These are phyloP conservation scores for Micrastur ruficollis DNA, from an alignment of 2,797 vertebrate species.

Conservation along the genomic window DNA sequence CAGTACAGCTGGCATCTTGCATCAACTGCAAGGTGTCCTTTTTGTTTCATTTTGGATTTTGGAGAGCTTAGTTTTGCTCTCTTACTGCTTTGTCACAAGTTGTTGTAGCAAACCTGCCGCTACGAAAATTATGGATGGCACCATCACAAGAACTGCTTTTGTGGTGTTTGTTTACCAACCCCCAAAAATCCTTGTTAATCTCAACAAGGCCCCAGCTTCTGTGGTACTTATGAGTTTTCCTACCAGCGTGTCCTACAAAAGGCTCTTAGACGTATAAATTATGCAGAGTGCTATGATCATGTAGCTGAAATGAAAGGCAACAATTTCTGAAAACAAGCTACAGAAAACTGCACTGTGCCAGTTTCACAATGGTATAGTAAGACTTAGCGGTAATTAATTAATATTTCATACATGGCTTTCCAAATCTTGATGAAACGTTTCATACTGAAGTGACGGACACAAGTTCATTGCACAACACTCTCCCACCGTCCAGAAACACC, in stretches of 20 bases:
- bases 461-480: background rate
- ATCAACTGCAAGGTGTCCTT: background rate
- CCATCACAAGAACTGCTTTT: background rate
- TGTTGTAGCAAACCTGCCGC: background rate
- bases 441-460: background rate
- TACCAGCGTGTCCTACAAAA: slow-evolving; percentile 4
- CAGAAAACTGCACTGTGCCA: background rate
- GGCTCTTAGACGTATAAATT: slow-evolving; percentile 30
- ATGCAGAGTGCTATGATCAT: slow-evolving; percentile 25
- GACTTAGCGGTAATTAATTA: background rate
- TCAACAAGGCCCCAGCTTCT: background rate
- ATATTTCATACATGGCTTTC: slow-evolving; percentile 17
- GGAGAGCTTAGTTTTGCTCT: slow-evolving; percentile 29
- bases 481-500: background rate
- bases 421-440: background rate
- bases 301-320: slow-evolving; percentile 40
- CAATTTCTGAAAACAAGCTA: slow-evolving; percentile 21
- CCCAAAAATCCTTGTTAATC: slow-evolving; percentile 3
- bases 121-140: slow-evolving; percentile 17
- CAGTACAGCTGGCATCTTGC: background rate
- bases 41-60: background rate
- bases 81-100: slow-evolving; percentile 31
- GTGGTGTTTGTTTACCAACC: background rate
- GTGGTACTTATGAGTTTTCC: background rate
- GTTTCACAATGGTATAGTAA: background rate